Percentiles rank a stretch among this genome's conserved stretches.
Evolutionary conservation across 2,113 vertebrate species (phyloP).

Genomic region (Manacus vitellinus): DNA sequence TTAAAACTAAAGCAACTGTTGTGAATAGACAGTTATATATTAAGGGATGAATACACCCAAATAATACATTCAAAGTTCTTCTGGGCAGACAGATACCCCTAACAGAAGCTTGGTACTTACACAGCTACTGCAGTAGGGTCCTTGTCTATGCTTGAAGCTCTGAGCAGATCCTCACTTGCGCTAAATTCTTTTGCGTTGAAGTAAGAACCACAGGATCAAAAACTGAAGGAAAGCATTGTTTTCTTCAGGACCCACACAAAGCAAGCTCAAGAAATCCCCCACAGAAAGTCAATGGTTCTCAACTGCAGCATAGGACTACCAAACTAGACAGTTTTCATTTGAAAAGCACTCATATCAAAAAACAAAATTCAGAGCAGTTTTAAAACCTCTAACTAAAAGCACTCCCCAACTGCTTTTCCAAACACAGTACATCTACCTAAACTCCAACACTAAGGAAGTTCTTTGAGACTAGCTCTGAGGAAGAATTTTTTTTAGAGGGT

Average conservation of each 20-base stretch:
- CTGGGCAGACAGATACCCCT: neutral
- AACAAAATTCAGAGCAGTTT: neutral
- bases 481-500: neutral
- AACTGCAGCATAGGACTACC: neutral
- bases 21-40: neutral
- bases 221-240: neutral
- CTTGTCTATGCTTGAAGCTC: neutral
- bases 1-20: neutral
- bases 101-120: neutral
- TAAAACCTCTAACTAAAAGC: neutral
- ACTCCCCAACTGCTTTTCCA: neutral
- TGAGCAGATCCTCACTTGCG: neutral
- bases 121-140: neutral
- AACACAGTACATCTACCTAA: neutral
- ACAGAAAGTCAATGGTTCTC: neutral
- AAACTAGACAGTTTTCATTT: neutral
- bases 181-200: neutral
- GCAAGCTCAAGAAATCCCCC: neutral
- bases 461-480: neutral
- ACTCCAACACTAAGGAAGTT: neutral
- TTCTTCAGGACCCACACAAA: neutral
- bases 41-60: neutral
- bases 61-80: neutral
- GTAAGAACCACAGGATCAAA: neutral
- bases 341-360: neutral